These are phyloP conservation scores for Neoniphon sammara DNA, from an alignment of 2,797 vertebrate species.

Conservation along the genomic window DNA sequence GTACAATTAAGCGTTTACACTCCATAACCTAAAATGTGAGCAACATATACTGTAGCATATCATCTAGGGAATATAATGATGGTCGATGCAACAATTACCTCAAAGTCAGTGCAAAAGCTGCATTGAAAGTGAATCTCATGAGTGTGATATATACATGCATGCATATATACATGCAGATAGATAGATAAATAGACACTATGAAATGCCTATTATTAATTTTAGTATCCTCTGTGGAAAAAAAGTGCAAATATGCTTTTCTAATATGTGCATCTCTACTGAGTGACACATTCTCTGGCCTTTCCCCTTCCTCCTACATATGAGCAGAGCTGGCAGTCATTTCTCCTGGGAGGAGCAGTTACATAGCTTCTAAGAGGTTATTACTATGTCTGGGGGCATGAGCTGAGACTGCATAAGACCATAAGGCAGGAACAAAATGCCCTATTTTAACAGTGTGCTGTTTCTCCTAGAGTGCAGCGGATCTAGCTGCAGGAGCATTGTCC, in stretches of 20 bases:
- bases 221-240: neutral
- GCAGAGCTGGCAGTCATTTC: conserved; percentile 46
- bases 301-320: conserved; percentile 8
- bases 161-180: neutral
- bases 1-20: neutral
- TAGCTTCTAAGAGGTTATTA: conserved; percentile 68
- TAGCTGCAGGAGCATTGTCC: conserved; percentile 44
- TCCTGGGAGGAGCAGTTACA: conserved; percentile 63
- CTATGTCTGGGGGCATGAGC: conserved; percentile 52
- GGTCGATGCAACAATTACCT: conserved; percentile 19
- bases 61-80: conserved; percentile 26
- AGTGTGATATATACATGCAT: neutral
- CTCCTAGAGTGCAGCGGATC: conserved; percentile 32
- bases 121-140: neutral
- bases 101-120: neutral
- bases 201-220: neutral
- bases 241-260: neutral
- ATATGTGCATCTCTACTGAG: conserved; percentile 18
- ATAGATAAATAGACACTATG: neutral
- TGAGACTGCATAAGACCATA: conserved; percentile 59
- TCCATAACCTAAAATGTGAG: too few species aligned
- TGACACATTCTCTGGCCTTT: conserved; percentile 33
- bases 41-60: too few species aligned
- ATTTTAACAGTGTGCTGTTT: conserved; percentile 38
- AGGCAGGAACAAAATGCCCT: conserved; percentile 62